These are phyloP conservation scores for Danio albolineatus DNA, from an alignment of 2,797 vertebrate genomes.

Conservation along the genomic window DNA sequence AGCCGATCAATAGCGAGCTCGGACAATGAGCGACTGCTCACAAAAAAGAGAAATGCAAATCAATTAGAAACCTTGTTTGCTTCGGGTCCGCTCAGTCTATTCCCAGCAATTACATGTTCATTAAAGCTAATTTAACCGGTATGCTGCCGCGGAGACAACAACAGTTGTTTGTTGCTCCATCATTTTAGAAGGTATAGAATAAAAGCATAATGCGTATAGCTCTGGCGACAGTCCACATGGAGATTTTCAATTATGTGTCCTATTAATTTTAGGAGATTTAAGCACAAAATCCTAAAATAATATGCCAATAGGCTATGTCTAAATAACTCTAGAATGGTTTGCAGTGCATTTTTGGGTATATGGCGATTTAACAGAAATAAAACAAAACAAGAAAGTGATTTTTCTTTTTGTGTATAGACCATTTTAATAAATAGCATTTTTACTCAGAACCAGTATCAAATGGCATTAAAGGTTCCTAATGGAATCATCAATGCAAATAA, in stretches of 20 bases:
- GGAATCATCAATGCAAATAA: no score
- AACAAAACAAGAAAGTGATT: no score
- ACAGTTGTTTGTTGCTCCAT: slow-evolving; percentile 81
- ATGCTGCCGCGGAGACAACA: slow-evolving; percentile 87
- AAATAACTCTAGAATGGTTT: no score
- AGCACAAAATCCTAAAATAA: neutral
- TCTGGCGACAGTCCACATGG: slow-evolving; percentile 80
- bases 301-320: no score
- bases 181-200: slow-evolving; percentile 71
- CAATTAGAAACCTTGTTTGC: slow-evolving; percentile 99
- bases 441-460: no score
- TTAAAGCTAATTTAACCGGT: slow-evolving; percentile 98
- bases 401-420: no score
- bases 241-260: slow-evolving; percentile 55
- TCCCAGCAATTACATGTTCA: slow-evolving; percentile 99
- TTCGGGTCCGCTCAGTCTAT: slow-evolving; percentile 97
- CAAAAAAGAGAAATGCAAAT: slow-evolving; percentile 96
- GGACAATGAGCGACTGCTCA: slow-evolving; percentile 89
- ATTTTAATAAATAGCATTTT: no score
- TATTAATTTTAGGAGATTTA: slow-evolving; percentile 67
- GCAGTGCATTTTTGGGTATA: no score
- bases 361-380: no score
- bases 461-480: no score
- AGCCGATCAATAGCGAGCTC: slow-evolving; percentile 92
- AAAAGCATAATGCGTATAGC: slow-evolving; percentile 78